phyloP scores from a whole-genome alignment of 2,797 vertebrate species.

The Macropodus opercularis region DNA sequence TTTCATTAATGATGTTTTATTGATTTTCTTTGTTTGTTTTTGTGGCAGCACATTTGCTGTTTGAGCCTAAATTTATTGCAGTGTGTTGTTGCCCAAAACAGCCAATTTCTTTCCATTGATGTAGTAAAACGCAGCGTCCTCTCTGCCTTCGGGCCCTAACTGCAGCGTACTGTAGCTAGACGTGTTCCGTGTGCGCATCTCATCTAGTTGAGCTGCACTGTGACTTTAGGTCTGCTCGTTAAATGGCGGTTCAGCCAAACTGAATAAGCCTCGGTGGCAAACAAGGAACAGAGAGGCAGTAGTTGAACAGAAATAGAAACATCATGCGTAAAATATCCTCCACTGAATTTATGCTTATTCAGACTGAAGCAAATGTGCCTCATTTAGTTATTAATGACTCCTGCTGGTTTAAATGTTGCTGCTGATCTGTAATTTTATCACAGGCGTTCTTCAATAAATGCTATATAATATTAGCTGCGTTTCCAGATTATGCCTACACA shows the following conservation, averaged over 20 bases:
- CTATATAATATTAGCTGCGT: no score
- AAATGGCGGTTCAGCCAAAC: conserved; percentile 29
- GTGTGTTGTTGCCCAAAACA: neutral
- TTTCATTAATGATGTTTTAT: conserved; percentile 8
- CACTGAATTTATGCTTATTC: neutral
- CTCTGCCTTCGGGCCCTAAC: conserved; percentile 17
- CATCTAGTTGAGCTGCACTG: no score
- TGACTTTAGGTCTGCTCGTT: conserved; percentile 34
- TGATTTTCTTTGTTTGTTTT: conserved; percentile 34
- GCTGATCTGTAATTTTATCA: no score
- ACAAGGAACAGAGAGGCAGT: neutral
- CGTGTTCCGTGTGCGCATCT: no score
- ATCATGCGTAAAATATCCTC: neutral
- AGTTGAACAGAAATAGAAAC: neutral
- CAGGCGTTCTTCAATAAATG: no score
- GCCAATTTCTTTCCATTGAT: neutral
- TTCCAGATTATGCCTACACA: conserved; percentile 3
- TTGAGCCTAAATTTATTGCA: neutral
- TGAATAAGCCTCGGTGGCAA: no score
- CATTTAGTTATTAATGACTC: no score
- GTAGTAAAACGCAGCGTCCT: conserved; percentile 9
- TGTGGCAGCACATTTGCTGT: neutral
- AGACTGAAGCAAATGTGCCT: no score
- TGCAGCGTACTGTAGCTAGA: conserved; percentile 19
- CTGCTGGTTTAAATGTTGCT: no score